Conservation (phyloP, 2,888 invertebrate genomes). For the Drosophila acutilabella region DNA sequence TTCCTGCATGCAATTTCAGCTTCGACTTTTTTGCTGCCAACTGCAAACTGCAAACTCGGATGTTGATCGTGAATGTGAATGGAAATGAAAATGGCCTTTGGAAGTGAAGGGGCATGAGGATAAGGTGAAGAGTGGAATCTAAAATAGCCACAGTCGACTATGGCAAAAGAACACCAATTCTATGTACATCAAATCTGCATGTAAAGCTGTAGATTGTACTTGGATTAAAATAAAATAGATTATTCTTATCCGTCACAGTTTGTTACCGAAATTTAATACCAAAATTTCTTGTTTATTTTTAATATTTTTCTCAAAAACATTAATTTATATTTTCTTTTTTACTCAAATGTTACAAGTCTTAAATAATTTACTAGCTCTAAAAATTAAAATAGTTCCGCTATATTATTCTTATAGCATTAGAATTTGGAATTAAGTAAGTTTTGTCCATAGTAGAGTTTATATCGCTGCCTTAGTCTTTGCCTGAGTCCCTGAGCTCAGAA, state of each 20-base stretch:
- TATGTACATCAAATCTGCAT: background rate
- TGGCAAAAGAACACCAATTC: background rate
- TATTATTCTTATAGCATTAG: too few species aligned
- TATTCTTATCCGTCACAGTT: too few species aligned
- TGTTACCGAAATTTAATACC: too few species aligned
- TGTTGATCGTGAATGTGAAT: constrained; percentile 48
- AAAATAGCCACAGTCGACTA: constrained; percentile 18
- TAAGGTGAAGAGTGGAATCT: constrained; percentile 20
- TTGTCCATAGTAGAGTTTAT: background rate
- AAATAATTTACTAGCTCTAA: too few species aligned
- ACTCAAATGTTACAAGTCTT: too few species aligned
- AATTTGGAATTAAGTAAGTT: too few species aligned
- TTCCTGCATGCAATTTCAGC: constrained; percentile 73
- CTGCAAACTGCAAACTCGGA: constrained; percentile 22
- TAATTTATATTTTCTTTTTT: too few species aligned
- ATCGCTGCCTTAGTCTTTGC: background rate
- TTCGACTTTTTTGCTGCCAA: constrained; percentile 24
- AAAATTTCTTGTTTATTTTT: too few species aligned
- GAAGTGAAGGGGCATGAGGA: background rate
- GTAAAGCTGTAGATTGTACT: too few species aligned
- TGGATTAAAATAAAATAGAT: too few species aligned
- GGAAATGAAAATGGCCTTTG: constrained; percentile 23
- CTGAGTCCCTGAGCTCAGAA: constrained; percentile 10
- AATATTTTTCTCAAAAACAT: too few species aligned
- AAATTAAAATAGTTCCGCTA: too few species aligned